These are phyloP conservation scores for Calcarius ornatus DNA, from an alignment of 2,113 vertebrate genomes.

Conservation along the genomic window DNA sequence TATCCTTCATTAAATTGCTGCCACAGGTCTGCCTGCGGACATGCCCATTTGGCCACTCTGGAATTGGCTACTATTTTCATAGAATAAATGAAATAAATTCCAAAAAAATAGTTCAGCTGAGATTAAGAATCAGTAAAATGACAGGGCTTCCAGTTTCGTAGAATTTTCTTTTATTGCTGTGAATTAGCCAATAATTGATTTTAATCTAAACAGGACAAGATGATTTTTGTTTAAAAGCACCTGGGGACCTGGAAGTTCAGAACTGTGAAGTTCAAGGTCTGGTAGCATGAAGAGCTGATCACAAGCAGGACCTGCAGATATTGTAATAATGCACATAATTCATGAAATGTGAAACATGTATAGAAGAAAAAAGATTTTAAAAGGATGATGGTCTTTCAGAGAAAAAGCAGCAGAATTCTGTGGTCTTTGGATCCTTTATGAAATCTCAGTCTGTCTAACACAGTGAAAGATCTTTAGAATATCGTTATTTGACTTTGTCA, in stretches of 20 bases:
- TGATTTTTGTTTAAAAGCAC: background rate
- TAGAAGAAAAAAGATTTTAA: background rate
- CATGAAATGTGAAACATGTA: background rate
- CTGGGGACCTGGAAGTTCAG: background rate
- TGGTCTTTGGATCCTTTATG: background rate
- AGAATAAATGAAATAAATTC: background rate
- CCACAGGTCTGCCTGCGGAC: background rate
- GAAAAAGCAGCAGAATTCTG: background rate
- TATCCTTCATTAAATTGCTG: background rate
- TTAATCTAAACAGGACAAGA: background rate
- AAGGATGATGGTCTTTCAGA: background rate
- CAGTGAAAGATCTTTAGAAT: background rate
- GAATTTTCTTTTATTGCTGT: background rate
- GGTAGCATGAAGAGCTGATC: background rate
- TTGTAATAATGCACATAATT: background rate
- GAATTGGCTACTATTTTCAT: background rate
- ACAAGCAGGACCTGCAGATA: background rate
- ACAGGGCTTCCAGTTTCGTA: background rate
- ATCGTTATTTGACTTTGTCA: background rate
- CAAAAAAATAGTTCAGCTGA: background rate
- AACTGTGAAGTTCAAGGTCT: background rate
- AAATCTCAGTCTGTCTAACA: background rate
- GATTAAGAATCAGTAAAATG: background rate
- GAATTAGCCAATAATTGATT: background rate
- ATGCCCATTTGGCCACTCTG: background rate